These are phyloP conservation scores for Arctopsyche grandis DNA, from an alignment of 1,140 invertebrate genomes.

Conservation along the genomic window DNA sequence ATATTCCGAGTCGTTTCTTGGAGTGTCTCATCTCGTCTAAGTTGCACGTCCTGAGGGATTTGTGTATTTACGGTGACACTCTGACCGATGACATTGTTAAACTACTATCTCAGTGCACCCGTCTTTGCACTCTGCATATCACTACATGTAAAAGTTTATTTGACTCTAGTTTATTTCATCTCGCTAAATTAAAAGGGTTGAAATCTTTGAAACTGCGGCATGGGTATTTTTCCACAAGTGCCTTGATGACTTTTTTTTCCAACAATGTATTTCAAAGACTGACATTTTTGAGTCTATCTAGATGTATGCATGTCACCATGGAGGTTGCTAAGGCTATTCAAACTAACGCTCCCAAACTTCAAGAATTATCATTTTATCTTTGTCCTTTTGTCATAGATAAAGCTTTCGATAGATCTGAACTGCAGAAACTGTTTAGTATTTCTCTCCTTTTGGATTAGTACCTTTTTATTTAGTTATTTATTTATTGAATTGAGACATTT, in stretches of 20 bases:
- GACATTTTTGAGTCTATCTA: slow-evolving; percentile 64
- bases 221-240: slow-evolving; percentile 65
- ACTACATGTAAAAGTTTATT: slow-evolving; percentile 67
- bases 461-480: slow-evolving; percentile 34
- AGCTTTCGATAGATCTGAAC: slow-evolving; percentile 63
- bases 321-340: slow-evolving; percentile 64
- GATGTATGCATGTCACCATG: slow-evolving; percentile 64
- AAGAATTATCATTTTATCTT: slow-evolving; percentile 65
- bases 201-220: slow-evolving; percentile 65
- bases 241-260: slow-evolving; percentile 64
- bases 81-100: slow-evolving; percentile 65
- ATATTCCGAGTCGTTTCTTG: slow-evolving; percentile 64
- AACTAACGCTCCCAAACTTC: slow-evolving; percentile 63
- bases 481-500: slow-evolving; percentile 48
- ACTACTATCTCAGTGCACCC: slow-evolving; percentile 63
- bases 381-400: slow-evolving; percentile 64
- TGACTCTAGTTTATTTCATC: slow-evolving; percentile 64
- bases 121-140: slow-evolving; percentile 63
- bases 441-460: slow-evolving; percentile 63
- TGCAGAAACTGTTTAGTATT: slow-evolving; percentile 65
- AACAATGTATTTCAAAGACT: slow-evolving; percentile 64
- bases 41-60: slow-evolving; percentile 60
- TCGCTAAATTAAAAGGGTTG: slow-evolving; percentile 63
- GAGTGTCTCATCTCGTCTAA: slow-evolving; percentile 63
- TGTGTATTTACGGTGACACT: slow-evolving; percentile 66